These are phyloP conservation scores for Aphaenogaster floridana DNA, from an alignment of 1,140 invertebrate genomes.

Conservation along the genomic window DNA sequence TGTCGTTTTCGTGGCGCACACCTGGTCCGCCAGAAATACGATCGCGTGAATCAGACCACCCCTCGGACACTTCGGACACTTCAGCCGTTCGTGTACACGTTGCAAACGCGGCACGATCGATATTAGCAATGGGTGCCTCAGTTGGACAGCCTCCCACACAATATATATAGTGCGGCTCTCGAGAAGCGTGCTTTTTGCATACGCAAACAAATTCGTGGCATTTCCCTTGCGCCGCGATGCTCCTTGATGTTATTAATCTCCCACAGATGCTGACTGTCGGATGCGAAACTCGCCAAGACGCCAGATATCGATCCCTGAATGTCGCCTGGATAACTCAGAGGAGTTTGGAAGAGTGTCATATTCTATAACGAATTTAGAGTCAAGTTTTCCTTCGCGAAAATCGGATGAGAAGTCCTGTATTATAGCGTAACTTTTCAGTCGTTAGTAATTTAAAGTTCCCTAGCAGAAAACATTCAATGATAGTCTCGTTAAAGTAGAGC, in stretches of 20 bases:
- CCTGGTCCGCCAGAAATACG: conserved; percentile 43
- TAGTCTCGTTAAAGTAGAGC: not conserved
- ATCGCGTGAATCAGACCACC: conserved; percentile 56
- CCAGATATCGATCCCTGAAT: conserved; percentile 5
- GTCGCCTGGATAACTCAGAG: not conserved
- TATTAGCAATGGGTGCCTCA: conserved; percentile 34
- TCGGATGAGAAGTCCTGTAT: not conserved
- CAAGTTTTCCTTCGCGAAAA: conserved; percentile 17
- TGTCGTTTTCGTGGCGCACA: conserved; percentile 1
- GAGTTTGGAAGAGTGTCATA: not conserved
- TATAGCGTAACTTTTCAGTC: not conserved
- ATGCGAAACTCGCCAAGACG: not conserved
- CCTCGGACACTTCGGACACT: conserved; percentile 29
- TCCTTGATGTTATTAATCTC: conserved; percentile 30
- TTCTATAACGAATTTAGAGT: conserved; percentile 19
- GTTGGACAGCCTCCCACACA: conserved; percentile 38
- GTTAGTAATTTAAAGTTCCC: conserved; percentile 10
- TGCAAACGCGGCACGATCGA: conserved; percentile 37
- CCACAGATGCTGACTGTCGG: conserved; percentile 13
- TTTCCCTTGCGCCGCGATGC: not conserved
- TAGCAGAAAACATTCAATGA: not conserved
- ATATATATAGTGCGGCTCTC: conserved; percentile 14
- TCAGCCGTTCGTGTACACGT: conserved; percentile 24
- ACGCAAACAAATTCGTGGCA: conserved; percentile 13
- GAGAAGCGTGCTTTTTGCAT: conserved; percentile 15